Evolutionary conservation across 2,888 invertebrate genomes (phyloP).

Genomic region (Agriotes lineatus): DNA sequence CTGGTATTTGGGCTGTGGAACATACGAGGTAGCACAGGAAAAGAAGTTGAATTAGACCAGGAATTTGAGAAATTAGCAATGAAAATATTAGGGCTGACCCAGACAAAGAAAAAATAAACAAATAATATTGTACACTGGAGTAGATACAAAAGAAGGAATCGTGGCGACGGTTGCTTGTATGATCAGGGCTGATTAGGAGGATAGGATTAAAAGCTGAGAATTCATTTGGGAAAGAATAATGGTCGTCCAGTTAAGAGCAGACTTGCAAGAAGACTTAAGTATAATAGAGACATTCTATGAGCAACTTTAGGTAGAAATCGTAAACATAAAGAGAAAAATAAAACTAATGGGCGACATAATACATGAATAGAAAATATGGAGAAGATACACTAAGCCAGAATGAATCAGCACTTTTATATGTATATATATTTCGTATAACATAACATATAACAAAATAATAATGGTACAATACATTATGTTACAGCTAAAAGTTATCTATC

Average conservation of each 20-base stretch:
- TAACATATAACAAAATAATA: no score
- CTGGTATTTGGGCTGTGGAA: neutral
- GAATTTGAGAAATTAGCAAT: neutral
- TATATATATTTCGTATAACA: no score
- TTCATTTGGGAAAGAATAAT: neutral
- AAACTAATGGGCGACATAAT: no score
- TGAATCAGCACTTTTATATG: no score
- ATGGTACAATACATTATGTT: no score
- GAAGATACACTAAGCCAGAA: no score
- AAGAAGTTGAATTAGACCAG: neutral
- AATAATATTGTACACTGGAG: neutral
- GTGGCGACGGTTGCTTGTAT: neutral
- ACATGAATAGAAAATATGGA: no score
- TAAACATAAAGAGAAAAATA: no score
- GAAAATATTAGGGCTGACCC: neutral
- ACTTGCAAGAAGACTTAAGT: neutral
- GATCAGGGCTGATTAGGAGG: neutral
- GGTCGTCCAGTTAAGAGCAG: neutral
- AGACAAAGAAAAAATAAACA: neutral
- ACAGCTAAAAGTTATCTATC: no score
- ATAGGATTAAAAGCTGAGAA: neutral
- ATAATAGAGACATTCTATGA: neutral
- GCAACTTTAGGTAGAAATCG: no score
- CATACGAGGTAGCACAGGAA: neutral
- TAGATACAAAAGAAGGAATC: neutral